Percentiles rank a stretch among this genome's conserved stretches.
These are phyloP conservation scores for Oscheius myriophilus DNA, from an alignment of 2,888 invertebrate genomes.

Conservation along the genomic window DNA sequence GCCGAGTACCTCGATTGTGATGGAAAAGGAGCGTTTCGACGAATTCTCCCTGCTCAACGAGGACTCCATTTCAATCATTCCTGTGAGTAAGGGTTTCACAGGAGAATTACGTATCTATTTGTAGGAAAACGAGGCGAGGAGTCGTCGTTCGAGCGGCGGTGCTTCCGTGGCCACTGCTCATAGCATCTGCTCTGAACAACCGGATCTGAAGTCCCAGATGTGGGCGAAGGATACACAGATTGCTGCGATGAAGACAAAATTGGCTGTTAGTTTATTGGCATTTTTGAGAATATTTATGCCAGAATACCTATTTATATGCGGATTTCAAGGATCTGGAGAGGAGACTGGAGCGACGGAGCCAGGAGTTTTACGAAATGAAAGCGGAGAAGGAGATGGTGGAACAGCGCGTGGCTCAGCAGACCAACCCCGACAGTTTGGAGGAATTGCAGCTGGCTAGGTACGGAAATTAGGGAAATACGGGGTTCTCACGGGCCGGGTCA, in stretches of 20 bases:
- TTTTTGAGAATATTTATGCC: neutral
- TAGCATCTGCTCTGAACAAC: conserved; percentile 9
- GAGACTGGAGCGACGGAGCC: conserved; percentile 48
- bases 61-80: conserved; percentile 1
- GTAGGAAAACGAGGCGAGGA: conserved; percentile 20
- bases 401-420: conserved; percentile 39
- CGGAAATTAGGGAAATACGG: neutral
- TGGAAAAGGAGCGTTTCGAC: conserved; percentile 26
- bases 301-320: neutral
- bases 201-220: conserved; percentile 41
- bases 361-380: conserved; percentile 52
- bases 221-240: conserved; percentile 58
- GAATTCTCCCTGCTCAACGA: conserved; percentile 27
- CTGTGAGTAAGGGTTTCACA: neutral
- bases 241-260: conserved; percentile 41
- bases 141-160: conserved; percentile 21
- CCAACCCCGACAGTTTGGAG: conserved; percentile 38
- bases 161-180: conserved; percentile 16
- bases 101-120: neutral
- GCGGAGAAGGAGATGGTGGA: conserved; percentile 69
- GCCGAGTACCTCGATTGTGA: conserved; percentile 25
- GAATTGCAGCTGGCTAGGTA: conserved; percentile 48
- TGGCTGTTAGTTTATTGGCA: conserved; percentile 27
- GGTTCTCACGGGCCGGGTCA: too few species aligned
- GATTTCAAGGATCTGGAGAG: conserved; percentile 44